Conservation (phyloP, 2,888 invertebrate species). For the Heliconius hortense region DNA sequence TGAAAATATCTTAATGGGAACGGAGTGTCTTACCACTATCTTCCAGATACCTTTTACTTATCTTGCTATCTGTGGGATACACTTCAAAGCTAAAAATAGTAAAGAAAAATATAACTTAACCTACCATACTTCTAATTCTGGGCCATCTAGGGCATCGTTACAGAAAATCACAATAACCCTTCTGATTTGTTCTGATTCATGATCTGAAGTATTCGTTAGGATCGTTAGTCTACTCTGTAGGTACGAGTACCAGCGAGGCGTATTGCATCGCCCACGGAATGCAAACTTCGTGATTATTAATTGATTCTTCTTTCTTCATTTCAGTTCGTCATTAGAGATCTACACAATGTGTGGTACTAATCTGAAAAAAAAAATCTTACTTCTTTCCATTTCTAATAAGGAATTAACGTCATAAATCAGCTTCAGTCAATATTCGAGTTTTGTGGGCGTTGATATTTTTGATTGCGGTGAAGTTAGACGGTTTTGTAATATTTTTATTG, state of each 20-base stretch:
- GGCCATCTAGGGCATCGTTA: background rate
- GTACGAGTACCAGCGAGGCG: background rate
- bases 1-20: background rate
- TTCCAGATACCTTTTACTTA: background rate
- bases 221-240: background rate
- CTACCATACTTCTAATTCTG: conserved; percentile 5
- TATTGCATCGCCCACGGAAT: background rate
- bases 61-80: background rate
- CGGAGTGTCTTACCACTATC: background rate
- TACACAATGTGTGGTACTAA: background rate
- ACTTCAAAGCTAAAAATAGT: background rate
- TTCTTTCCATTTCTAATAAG: background rate
- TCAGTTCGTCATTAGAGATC: background rate
- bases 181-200: conserved; percentile 6
- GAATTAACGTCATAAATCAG: background rate
- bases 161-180: conserved; percentile 8
- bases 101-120: background rate
- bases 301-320: conserved; percentile 5
- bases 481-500: too few species aligned
- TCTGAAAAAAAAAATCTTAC: background rate
- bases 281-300: background rate
- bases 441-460: too few species aligned
- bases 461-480: too few species aligned
- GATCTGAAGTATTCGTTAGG: conserved; percentile 14
- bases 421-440: too few species aligned